phyloP scores from a whole-genome alignment of 2,888 invertebrate species.

The Tetropium fuscum region DNA sequence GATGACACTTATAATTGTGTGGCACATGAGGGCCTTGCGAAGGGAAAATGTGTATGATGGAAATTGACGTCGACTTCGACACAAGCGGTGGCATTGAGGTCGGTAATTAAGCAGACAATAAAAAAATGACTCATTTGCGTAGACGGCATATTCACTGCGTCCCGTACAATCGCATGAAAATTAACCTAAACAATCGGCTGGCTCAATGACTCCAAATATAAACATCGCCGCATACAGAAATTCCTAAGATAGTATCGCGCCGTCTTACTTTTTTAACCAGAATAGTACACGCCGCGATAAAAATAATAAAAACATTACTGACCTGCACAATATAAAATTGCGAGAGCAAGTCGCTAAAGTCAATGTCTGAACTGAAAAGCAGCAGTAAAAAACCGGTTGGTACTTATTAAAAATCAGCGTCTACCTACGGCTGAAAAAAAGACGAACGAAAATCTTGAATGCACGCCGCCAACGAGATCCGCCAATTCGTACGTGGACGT shows the following conservation, averaged over 20 bases:
- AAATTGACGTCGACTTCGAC: too few species aligned
- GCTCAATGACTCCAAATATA: conserved; percentile 47
- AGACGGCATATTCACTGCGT: conserved; percentile 32
- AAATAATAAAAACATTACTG: conserved; percentile 65
- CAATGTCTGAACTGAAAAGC: conserved; percentile 58
- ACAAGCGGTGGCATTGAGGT: conserved; percentile 26
- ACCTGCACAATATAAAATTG: conserved; percentile 65
- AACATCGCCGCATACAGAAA: conserved; percentile 44
- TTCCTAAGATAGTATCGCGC: conserved; percentile 40
- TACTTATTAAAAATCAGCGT: conserved; percentile 54
- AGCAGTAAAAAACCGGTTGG: conserved; percentile 63
- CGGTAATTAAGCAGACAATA: conserved; percentile 30
- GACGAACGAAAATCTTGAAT: conserved; percentile 51
- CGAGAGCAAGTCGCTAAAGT: conserved; percentile 51
- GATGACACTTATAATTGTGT: too few species aligned
- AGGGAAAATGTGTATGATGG: too few species aligned
- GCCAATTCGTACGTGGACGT: conserved; percentile 37
- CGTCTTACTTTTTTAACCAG: conserved; percentile 55
- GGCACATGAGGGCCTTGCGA: too few species aligned
- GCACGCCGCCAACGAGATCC: conserved; percentile 47
- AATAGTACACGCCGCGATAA: conserved; percentile 60
- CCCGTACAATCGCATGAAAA: conserved; percentile 38
- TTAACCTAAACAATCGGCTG: conserved; percentile 40
- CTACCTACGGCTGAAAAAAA: conserved; percentile 56
- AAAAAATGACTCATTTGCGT: conserved; percentile 34